Percentiles rank a stretch among this genome's conserved stretches.
These are phyloP conservation scores for Antechinus flavipes DNA, from an alignment of 2,113 vertebrate genomes.

Conservation along the genomic window DNA sequence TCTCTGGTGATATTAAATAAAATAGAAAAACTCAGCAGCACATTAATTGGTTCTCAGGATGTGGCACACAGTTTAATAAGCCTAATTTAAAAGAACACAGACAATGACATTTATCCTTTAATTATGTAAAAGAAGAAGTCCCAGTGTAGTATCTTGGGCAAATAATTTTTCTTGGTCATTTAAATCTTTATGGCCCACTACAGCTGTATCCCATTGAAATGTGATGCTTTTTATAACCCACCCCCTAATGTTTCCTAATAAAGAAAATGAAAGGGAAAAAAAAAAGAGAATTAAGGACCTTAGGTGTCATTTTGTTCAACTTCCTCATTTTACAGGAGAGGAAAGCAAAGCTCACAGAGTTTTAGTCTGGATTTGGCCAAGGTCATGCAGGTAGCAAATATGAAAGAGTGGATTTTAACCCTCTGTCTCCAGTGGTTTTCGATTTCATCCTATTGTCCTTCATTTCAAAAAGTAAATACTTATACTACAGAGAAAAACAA, in stretches of 20 bases:
- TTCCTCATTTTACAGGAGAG: background rate
- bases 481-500: background rate
- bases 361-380: background rate
- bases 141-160: slow-evolving; percentile 43
- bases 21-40: slow-evolving; percentile 43
- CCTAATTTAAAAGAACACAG: slow-evolving; percentile 58
- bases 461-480: background rate
- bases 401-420: background rate
- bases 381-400: background rate
- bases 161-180: slow-evolving; percentile 44
- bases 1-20: slow-evolving; percentile 67
- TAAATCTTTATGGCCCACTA: background rate
- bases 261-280: background rate
- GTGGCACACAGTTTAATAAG: slow-evolving; percentile 55
- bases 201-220: background rate
- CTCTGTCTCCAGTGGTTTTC: background rate
- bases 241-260: background rate
- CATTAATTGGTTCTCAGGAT: slow-evolving; percentile 52
- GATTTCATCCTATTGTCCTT: background rate
- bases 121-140: slow-evolving; percentile 64
- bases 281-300: background rate
- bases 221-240: background rate
- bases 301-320: background rate
- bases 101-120: slow-evolving; percentile 63
- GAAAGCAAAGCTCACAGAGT: background rate